A percentile compares a stretch with the other conserved stretches of the same genome.
phyloP scores from a whole-genome alignment of 2,888 invertebrate genomes.

The Prosopocoilus inquinatus region DNA sequence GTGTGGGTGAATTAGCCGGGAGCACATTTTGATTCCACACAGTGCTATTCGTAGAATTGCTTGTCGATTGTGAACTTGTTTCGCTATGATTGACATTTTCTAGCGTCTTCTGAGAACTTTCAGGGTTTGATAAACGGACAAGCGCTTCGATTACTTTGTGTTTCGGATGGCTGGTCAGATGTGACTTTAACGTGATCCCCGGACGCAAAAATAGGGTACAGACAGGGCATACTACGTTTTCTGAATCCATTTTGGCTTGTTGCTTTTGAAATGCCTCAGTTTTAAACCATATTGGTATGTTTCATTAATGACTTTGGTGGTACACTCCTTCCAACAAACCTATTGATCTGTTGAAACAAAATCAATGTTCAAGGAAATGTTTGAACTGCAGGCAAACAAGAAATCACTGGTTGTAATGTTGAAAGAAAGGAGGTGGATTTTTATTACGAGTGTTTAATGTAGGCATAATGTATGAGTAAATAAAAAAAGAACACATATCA shows the following conservation, averaged over 20 bases:
- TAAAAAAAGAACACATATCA: constrained; percentile 11
- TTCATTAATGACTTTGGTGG: constrained; percentile 10
- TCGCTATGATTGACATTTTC: constrained; percentile 1
- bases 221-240: constrained; percentile 67
- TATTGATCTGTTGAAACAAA: constrained; percentile 31
- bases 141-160: constrained; percentile 85
- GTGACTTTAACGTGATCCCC: constrained; percentile 77
- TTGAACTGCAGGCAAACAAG: not conserved
- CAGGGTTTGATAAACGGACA: constrained; percentile 37
- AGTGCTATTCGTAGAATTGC: constrained; percentile 46
- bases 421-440: not conserved
- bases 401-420: not conserved
- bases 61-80: constrained; percentile 17
- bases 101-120: constrained; percentile 28
- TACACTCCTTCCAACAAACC: constrained; percentile 25
- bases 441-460: not conserved
- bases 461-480: not conserved
- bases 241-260: constrained; percentile 38
- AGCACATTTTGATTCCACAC: constrained; percentile 48
- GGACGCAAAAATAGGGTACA: constrained; percentile 81
- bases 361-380: constrained; percentile 26
- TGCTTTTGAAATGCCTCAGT: not conserved
- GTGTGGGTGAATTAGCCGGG: constrained; percentile 35
- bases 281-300: constrained; percentile 3
- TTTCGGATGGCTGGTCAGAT: constrained; percentile 83